These are phyloP conservation scores for Sthenelais limicola DNA, from an alignment of 2,888 invertebrate species.

Conservation along the genomic window DNA sequence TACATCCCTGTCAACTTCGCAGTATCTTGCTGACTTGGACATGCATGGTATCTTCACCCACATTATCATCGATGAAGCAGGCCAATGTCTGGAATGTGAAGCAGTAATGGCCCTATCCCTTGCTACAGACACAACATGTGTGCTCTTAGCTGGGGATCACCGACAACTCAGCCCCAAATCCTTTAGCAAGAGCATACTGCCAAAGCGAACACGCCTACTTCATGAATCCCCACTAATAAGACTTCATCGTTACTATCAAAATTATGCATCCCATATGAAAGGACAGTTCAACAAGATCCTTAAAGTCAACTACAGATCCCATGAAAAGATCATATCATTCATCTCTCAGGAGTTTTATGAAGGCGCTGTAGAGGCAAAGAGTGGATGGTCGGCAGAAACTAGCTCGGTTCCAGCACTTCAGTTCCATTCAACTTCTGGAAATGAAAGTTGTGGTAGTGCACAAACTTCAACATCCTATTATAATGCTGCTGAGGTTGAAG, in stretches of 20 bases:
- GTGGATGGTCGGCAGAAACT: neutral
- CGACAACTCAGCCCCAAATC: conserved; percentile 32
- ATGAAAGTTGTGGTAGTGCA: neutral
- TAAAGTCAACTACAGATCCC: conserved; percentile 37
- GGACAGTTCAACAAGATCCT: conserved; percentile 4
- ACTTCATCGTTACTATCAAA: conserved; percentile 11
- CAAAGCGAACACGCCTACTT: neutral
- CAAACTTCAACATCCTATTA: conserved; percentile 33
- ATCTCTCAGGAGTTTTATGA: conserved; percentile 39
- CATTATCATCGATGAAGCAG: conserved; percentile 40
- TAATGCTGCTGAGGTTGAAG: conserved; percentile 19
- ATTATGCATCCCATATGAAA: too few relatives aligned
- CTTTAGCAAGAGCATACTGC: neutral
- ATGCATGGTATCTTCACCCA: conserved; percentile 37
- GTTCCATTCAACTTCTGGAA: conserved; percentile 1
- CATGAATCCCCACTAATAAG: conserved; percentile 24
- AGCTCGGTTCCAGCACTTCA: neutral
- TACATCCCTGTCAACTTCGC: conserved; percentile 14
- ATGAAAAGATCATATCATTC: conserved; percentile 39
- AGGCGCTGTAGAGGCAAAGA: neutral
- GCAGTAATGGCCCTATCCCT: conserved; percentile 36
- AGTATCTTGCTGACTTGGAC: neutral
- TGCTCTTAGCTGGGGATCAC: conserved; percentile 37
- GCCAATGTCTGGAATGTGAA: conserved; percentile 39
- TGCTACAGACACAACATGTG: conserved; percentile 23